Percentiles rank a stretch among this genome's conserved stretches.
Conservation (phyloP, 2,797 vertebrate species). For the Dendrocincla tyrannina region DNA sequence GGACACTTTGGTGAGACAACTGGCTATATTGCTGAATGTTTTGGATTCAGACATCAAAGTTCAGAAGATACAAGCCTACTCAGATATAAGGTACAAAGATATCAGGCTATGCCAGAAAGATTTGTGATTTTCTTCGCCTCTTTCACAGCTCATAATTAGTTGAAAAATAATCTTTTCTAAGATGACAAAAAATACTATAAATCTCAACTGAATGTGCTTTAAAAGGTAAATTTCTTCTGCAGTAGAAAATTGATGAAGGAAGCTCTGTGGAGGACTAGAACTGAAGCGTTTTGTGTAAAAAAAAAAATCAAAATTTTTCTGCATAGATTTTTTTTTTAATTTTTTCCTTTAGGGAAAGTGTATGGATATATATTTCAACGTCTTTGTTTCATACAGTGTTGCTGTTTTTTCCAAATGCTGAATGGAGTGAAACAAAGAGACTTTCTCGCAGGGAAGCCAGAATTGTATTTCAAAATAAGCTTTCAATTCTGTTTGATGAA, state of each 20-base stretch:
- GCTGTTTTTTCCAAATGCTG: not conserved
- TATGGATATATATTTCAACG: not conserved
- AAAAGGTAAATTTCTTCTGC: not conserved
- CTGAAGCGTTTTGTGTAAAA: not conserved
- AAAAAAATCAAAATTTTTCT: not conserved
- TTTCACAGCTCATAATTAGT: not conserved
- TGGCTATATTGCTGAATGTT: slow-evolving; percentile 86
- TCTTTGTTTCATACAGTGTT: not conserved
- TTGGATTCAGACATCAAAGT: slow-evolving; percentile 84
- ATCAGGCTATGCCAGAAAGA: not conserved
- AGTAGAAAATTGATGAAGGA: not conserved
- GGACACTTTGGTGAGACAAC: slow-evolving; percentile 84
- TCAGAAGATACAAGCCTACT: slow-evolving; percentile 84
- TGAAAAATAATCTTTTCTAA: not conserved
- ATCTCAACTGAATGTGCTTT: not conserved
- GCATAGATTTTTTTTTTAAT: too few species aligned
- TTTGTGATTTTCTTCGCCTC: not conserved
- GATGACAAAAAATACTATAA: not conserved
- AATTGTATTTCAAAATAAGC: not conserved
- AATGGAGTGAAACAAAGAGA: not conserved
- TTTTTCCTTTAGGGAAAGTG: not conserved
- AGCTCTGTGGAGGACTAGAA: not conserved
- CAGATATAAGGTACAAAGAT: slow-evolving; percentile 84
- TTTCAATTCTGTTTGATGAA: not conserved
- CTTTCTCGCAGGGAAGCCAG: not conserved